A percentile compares a stretch with the other conserved stretches of the same genome.
Evolutionary conservation across 2,797 vertebrate genomes (phyloP).

Genomic region (Alfaro cultratus): DNA sequence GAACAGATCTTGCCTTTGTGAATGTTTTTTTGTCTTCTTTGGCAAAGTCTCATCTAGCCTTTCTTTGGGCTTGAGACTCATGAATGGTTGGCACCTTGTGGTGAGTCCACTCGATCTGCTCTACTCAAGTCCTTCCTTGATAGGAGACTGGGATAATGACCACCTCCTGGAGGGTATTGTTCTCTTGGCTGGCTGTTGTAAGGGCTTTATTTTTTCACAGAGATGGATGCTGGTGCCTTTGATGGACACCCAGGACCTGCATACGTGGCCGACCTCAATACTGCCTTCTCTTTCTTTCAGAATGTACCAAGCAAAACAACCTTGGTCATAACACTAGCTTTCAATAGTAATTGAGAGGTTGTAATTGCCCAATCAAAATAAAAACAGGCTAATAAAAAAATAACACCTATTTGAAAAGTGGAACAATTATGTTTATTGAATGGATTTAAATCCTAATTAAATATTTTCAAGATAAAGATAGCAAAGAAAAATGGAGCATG

Average conservation of each 20-base stretch:
- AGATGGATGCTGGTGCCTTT: constrained; percentile 1
- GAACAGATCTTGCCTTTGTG: neutral
- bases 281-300: neutral
- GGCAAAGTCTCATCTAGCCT: neutral
- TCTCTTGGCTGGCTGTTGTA: constrained; percentile 1
- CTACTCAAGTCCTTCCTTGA: constrained; percentile 6
- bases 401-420: neutral
- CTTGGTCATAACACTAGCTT: neutral
- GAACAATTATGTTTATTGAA: neutral
- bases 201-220: neutral
- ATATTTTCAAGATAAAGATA: neutral
- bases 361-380: neutral
- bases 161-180: constrained; percentile 4
- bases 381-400: neutral
- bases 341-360: neutral
- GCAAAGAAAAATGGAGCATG: neutral
- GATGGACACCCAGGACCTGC: neutral
- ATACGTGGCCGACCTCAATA: neutral
- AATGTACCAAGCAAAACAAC: neutral
- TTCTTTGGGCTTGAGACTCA: neutral
- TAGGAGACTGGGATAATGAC: neutral
- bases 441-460: neutral
- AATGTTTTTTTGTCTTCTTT: neutral
- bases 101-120: neutral
- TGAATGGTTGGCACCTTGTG: constrained; percentile 1